Conservation (phyloP, 1,140 invertebrate species). For the Cyphomyrmex costatus region DNA sequence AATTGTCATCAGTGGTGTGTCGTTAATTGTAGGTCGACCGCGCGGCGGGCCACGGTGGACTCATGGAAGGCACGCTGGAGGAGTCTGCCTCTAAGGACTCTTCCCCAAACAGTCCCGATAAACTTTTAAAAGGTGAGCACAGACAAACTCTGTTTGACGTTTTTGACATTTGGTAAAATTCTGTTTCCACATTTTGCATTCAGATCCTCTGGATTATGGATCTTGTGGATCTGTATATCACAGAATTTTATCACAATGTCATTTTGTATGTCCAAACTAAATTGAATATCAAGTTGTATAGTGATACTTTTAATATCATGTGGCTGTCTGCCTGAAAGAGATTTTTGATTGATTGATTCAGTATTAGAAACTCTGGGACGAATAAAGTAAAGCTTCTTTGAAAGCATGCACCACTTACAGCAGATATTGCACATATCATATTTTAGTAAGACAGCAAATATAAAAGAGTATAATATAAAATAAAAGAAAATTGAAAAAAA, state of each 20-base stretch:
- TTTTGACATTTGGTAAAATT: neutral
- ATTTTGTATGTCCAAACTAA: neutral
- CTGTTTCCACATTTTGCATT: neutral
- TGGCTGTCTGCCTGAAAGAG: neutral
- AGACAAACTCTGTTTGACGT: too few species aligned
- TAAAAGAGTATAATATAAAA: too few species aligned
- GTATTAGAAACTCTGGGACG: too few species aligned
- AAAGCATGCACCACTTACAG: too few species aligned
- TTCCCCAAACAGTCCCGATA: constrained; percentile 78
- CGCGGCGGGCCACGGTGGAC: constrained; percentile 76
- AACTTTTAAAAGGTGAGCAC: constrained; percentile 80
- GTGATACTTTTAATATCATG: neutral
- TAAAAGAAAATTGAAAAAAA: too few species aligned
- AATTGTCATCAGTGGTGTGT: constrained; percentile 67
- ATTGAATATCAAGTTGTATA: neutral
- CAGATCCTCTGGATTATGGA: constrained; percentile 13
- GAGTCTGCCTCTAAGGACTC: constrained; percentile 84
- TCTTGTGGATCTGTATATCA: neutral
- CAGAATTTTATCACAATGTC: neutral
- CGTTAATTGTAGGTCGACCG: constrained; percentile 77
- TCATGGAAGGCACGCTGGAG: constrained; percentile 86
- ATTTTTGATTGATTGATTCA: too few species aligned
- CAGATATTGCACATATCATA: too few species aligned
- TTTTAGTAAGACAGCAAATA: too few species aligned
- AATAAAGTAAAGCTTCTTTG: too few species aligned